Conservation (phyloP, 2,797 vertebrate genomes). For the Gadopsis bispinosus region DNA sequence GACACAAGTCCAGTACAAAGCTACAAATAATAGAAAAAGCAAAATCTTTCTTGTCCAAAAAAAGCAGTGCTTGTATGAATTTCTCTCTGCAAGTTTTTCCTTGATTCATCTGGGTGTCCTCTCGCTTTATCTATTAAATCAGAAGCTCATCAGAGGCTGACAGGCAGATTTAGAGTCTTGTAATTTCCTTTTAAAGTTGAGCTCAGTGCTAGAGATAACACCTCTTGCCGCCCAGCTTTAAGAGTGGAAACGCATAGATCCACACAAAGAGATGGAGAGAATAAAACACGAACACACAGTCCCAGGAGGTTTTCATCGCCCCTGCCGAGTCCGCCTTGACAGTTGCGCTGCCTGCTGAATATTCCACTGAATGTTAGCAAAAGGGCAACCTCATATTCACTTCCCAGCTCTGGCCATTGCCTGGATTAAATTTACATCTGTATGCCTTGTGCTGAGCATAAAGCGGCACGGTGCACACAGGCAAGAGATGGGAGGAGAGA, state of each 20-base stretch:
- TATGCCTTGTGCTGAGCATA: slow-evolving; percentile 70
- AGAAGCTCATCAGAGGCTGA: slow-evolving; percentile 55
- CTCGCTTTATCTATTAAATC: slow-evolving; percentile 52
- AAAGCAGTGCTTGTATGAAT: slow-evolving; percentile 4
- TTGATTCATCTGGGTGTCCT: slow-evolving; percentile 51
- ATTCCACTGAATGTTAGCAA: slow-evolving; percentile 60
- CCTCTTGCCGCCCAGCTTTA: slow-evolving; percentile 59
- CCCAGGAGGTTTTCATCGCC: slow-evolving; percentile 70
- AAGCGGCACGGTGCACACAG: slow-evolving; percentile 69
- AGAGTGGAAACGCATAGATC: slow-evolving; percentile 66
- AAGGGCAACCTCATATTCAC: slow-evolving; percentile 66
- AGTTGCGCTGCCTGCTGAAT: slow-evolving; percentile 55
- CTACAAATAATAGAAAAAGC: slow-evolving; percentile 17
- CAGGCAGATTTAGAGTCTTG: slow-evolving; percentile 57
- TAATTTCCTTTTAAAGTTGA: slow-evolving; percentile 73
- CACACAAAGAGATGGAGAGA: slow-evolving; percentile 66
- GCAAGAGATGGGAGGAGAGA: slow-evolving; percentile 62
- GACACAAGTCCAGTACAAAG: slow-evolving; percentile 35
- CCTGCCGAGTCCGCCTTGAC: slow-evolving; percentile 57
- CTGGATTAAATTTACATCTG: slow-evolving; percentile 84
- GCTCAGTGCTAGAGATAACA: slow-evolving; percentile 65
- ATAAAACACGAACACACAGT: slow-evolving; percentile 51
- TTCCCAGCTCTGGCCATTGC: slow-evolving; percentile 63
- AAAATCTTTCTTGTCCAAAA: slow-evolving; percentile 23
- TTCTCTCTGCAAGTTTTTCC: slow-evolving; percentile 39